phyloP scores from a whole-genome alignment of 2,113 vertebrate species.

The Chlamydotis undulata region DNA sequence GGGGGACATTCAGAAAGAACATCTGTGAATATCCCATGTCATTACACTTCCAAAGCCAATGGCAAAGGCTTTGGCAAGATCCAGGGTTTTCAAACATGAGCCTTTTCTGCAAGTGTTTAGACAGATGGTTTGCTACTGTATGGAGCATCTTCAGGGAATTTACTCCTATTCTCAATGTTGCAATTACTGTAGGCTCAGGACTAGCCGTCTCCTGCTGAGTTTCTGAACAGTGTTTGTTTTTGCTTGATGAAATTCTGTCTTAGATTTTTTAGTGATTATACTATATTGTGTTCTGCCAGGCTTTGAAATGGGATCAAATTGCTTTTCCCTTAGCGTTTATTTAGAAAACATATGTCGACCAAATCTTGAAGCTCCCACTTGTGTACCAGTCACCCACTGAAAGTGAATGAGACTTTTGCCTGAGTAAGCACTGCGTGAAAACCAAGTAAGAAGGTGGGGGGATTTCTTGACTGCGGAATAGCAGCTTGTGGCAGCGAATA shows the following conservation, averaged over 20 bases:
- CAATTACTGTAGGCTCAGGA: constrained; percentile 54
- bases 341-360: constrained; percentile 33
- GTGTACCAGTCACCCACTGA: neutral
- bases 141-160: constrained; percentile 64
- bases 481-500: neutral
- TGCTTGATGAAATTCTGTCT: constrained; percentile 62
- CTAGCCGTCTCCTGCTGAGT: constrained; percentile 47
- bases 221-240: constrained; percentile 65
- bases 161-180: constrained; percentile 49
- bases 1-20: constrained; percentile 28
- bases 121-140: constrained; percentile 73
- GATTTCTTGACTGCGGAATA: neutral
- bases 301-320: constrained; percentile 68
- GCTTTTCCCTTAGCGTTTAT: constrained; percentile 18
- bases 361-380: constrained; percentile 54
- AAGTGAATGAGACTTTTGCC: constrained; percentile 29
- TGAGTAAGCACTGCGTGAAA: constrained; percentile 27
- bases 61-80: constrained; percentile 38
- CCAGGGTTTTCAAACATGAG: constrained; percentile 44
- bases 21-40: constrained; percentile 50
- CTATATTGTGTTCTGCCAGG: constrained; percentile 49
- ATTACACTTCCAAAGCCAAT: constrained; percentile 51
- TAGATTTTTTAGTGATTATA: constrained; percentile 65
- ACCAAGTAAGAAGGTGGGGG: neutral
- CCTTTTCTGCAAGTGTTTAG: constrained; percentile 60